Base-by-base conservation (phyloP, 2,797 vertebrate species). In the Cyprinodon diabolis region DNA sequence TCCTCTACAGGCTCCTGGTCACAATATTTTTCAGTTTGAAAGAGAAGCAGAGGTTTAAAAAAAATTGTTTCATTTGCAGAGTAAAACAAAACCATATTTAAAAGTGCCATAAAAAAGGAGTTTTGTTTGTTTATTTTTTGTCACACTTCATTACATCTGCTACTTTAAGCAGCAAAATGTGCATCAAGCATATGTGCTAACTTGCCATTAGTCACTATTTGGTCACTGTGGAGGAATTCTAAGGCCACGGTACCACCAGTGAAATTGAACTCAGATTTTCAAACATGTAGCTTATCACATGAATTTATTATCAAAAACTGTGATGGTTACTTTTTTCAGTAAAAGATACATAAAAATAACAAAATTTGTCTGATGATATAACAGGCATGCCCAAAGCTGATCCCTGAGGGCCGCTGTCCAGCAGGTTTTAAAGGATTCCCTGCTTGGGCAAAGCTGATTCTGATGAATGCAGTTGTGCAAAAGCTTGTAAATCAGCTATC, bases 1-100 rank as follows among this genome's bases (percentile, higher is more conserved):
- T 99, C 98, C 82, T 99, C 98, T 37, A 99, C 90, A 0, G 98
- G 97, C 73, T 99, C 98, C 98, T 99, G 85, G 35, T 84, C 11
- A 86, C 15, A 74, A 13, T 71, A 76, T 17, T 67, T 68, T n/a
- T 80, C 40, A 78, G 19, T 19, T 71, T 77, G 67, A 77, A 21
- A 72, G 65, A 1, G 5, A 69, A 9, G 40, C 7, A 43, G 40
- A 43, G 10, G 35, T 23, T 23, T 37, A 69, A 40, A 48, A 14
- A 19, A 66, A 51, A 23, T 23, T 17, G 12, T 35, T 51, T 60
- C 4, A 51, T 6, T 40, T 74, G 37, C 43, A 52, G 3, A 43
- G 6, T 60, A 21, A 58, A 40, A 1, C 25, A n/a, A n/a, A 45
- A 45, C n/a, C 6, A 21, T 2, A 63, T 10, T 2, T 52, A 40